Conservation (phyloP, 2,888 invertebrate species). For the Zele albiditarsus region DNA sequence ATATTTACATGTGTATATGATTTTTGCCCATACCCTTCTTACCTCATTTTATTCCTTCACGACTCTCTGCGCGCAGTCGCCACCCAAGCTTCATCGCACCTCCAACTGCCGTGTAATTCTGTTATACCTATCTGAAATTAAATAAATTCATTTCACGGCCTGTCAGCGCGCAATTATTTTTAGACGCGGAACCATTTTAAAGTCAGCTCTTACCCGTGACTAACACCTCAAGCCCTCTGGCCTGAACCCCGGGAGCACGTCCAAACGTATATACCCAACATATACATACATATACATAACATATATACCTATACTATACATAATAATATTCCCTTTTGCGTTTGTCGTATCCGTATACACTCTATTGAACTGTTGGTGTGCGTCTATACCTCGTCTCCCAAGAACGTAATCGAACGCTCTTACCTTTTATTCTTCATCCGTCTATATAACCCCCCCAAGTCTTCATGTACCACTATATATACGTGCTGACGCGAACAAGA, state of each 20-base stretch:
- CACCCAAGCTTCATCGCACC: constrained; percentile 67
- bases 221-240: constrained; percentile 62
- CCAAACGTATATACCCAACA: constrained; percentile 39
- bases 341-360: neutral
- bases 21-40: constrained; percentile 15
- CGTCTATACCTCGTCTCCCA: neutral
- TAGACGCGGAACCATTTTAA: constrained; percentile 68
- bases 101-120: constrained; percentile 72
- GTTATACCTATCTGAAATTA: constrained; percentile 71
- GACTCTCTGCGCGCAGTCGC: constrained; percentile 46
- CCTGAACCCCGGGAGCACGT: constrained; percentile 52
- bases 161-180: constrained; percentile 73
- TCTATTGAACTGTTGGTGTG: neutral
- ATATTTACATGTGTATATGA: constrained; percentile 6
- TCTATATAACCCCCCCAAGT: constrained; percentile 3
- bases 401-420: constrained; percentile 13
- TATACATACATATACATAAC: constrained; percentile 22
- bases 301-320: constrained; percentile 7
- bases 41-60: constrained; percentile 29
- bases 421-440: neutral
- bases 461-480: neutral
- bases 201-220: constrained; percentile 59
- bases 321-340: neutral
- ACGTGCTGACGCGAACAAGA: constrained; percentile 19
- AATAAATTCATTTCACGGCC: constrained; percentile 73